phyloP scores from a whole-genome alignment of 2,113 vertebrate species.

The Chlamydotis undulata region DNA sequence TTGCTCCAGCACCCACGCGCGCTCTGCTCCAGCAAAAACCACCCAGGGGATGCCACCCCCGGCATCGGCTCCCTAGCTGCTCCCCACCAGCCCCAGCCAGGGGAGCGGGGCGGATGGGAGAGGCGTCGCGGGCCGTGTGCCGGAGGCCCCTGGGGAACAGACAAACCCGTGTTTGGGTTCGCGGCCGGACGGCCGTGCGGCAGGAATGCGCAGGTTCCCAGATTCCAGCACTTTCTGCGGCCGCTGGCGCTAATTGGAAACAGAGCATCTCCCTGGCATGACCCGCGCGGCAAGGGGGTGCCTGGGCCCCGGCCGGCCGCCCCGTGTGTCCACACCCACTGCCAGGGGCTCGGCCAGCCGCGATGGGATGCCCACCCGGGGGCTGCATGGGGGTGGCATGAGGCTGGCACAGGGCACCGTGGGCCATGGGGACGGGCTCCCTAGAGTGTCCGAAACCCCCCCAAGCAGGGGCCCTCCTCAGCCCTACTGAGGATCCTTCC shows the following conservation, averaged over 20 bases:
- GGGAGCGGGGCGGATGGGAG: neutral
- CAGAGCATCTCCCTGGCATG: slow-evolving; percentile 31
- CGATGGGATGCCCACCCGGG: rapidly evolving
- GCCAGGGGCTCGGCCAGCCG: rapidly evolving
- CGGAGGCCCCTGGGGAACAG: neutral
- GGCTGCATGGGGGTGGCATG: rapidly evolving
- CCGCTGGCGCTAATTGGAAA: slow-evolving; percentile 56
- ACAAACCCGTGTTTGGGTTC: slow-evolving; percentile 61
- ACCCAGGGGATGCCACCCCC: no score
- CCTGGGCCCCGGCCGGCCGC: neutral
- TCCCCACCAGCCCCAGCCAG: neutral
- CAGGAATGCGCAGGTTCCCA: slow-evolving; percentile 53
- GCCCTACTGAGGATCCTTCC: slow-evolving; percentile 24
- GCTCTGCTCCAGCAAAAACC: neutral
- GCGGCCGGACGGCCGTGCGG: neutral
- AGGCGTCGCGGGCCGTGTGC: neutral
- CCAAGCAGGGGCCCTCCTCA: slow-evolving; percentile 18
- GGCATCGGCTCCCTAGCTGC: neutral
- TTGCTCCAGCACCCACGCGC: neutral
- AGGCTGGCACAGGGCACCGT: neutral
- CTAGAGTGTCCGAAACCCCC: neutral
- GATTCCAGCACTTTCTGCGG: slow-evolving; percentile 57
- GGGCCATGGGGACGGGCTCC: rapidly evolving
- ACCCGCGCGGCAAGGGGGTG: neutral
- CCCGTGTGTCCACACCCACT: rapidly evolving